phyloP scores from a whole-genome alignment of 2,888 invertebrate species.

The Ennomos erosarius region DNA sequence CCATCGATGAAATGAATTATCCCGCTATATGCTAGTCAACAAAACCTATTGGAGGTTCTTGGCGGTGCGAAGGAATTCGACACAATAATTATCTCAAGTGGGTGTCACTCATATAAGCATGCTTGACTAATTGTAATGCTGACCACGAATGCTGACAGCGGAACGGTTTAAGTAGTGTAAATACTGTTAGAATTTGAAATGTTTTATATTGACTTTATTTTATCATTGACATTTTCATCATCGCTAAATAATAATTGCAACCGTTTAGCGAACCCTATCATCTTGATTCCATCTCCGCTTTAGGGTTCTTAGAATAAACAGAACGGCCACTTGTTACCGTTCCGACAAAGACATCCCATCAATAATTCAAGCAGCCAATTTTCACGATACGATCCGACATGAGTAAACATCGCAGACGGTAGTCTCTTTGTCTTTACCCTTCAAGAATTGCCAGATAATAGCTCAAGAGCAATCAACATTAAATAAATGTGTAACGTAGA shows the following conservation, averaged over 20 bases:
- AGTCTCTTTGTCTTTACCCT: conserved; percentile 38
- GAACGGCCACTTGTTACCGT: conserved; percentile 17
- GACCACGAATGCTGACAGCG: too few species aligned
- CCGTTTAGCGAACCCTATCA: conserved; percentile 23
- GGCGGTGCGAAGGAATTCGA: not conserved
- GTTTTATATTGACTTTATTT: too few species aligned
- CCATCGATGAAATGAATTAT: conserved; percentile 45
- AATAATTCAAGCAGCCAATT: conserved; percentile 49
- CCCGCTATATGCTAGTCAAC: conserved; percentile 10
- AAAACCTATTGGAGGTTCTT: not conserved
- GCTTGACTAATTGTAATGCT: too few species aligned
- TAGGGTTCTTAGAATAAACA: conserved; percentile 24
- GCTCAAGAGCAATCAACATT: not conserved
- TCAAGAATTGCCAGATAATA: conserved; percentile 5
- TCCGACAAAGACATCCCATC: conserved; percentile 33
- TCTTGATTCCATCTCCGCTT: conserved; percentile 19
- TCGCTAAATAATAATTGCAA: conserved; percentile 34
- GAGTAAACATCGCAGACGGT: conserved; percentile 19
- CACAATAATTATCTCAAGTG: not conserved
- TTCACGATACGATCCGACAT: conserved; percentile 32
- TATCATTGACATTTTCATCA: not conserved
- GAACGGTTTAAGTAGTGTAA: too few species aligned
- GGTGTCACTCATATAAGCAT: not conserved
- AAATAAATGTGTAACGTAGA: not conserved
- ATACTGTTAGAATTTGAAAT: too few species aligned